phyloP scores from a whole-genome alignment of 2,888 invertebrate species.

The Hypercompe scribonia region DNA sequence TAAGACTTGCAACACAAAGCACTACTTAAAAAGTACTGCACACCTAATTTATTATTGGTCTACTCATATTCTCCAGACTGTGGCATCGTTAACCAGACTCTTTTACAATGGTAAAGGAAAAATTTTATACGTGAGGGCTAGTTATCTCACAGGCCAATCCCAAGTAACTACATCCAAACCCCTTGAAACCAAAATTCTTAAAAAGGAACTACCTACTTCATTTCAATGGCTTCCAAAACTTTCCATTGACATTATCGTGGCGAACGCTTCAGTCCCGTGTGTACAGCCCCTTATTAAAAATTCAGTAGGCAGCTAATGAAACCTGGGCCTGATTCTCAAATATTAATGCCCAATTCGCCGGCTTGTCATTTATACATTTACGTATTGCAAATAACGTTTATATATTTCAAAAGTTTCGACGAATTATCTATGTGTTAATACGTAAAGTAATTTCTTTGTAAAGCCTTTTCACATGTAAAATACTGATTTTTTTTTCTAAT shows the following conservation, averaged over 20 bases:
- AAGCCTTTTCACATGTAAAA: too few species aligned
- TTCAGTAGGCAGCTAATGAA: constrained; percentile 64
- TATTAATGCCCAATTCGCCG: constrained; percentile 50
- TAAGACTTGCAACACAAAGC: too few species aligned
- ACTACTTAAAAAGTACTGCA: too few species aligned
- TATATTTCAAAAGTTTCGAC: background rate
- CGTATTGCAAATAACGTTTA: constrained; percentile 10
- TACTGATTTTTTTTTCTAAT: too few species aligned
- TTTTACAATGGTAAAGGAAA: background rate
- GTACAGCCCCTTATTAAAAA: constrained; percentile 58
- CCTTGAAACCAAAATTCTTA: constrained; percentile 4
- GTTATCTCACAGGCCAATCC: background rate
- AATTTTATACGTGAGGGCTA: background rate
- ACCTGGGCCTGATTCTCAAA: constrained; percentile 53
- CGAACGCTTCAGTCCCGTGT: constrained; percentile 18
- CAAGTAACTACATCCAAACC: background rate
- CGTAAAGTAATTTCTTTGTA: background rate
- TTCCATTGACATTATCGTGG: constrained; percentile 12
- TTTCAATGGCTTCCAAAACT: constrained; percentile 8
- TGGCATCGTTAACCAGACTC: background rate
- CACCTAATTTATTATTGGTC: background rate
- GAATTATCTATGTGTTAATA: background rate
- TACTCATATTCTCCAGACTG: background rate
- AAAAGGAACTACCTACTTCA: constrained; percentile 3
- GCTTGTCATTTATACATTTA: constrained; percentile 33